Evolutionary conservation across 2,797 vertebrate genomes (phyloP), one percentile per base, ranked within the genome.

Genomic region (Labeo calbasu): DNA sequence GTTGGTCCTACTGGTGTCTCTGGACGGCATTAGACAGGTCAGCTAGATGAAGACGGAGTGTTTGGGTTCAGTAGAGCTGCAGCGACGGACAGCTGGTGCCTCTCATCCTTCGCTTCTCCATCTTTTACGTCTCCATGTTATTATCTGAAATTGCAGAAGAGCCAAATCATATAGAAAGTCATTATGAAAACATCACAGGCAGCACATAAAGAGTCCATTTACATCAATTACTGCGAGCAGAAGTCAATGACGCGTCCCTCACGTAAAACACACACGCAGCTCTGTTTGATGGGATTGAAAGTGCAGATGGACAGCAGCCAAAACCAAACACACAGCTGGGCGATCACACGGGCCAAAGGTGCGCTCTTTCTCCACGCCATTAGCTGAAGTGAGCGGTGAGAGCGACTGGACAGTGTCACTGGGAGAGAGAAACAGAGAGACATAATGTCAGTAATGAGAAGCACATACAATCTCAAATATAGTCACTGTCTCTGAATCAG

Each of bases 171-270:
- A 57, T 36, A 75, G 51, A 36, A 55, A 55, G 25, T 55, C 72
- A 57, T 75, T 55, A 75, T 75, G 50, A 75, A 28, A 75, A 75
- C 72, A 75, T 75, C 51, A 57, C 28, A 57, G 48, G 19, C 72
- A 75, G 51, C 28, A n/a, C 28, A 75, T 75, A 55, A 75, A 75
- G 72, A 75, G 28, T 75, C 72, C 72, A 75, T 75, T 73, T 57
- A 55, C 72, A 55, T 55, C 50, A 55, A 57, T 75, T 55, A 75
- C 51, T 75, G 72, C 13, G 28, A 75, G 51, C 72, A 55, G 72
- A 75, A 75, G 51, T 55, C 72, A 75, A 57, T 55, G 72, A 40
- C 3, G 28, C 12, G 0, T 75, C 19, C 72, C 51, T 55, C 3
- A 4, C 28, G 28, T 57, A 57, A 43, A 70, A 57, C 72, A 75